Evolutionary conservation across 1,140 invertebrate genomes (phyloP).

Genomic region (Epicauta chinensis): DNA sequence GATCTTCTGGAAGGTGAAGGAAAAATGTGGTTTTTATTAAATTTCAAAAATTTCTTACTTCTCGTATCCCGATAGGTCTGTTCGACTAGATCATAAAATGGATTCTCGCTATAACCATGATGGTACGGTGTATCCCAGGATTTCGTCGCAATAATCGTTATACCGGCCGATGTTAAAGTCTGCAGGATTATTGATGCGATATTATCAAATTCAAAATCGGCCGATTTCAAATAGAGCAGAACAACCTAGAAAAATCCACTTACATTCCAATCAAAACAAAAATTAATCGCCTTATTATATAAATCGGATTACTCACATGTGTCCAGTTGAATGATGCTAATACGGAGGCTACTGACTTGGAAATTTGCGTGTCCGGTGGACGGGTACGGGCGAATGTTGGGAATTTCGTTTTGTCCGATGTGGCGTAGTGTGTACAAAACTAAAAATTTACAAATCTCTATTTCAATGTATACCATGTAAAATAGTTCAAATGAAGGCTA

Average conservation of each 20-base stretch:
- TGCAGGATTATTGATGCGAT: constrained; percentile 65
- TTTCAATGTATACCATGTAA: too few species aligned
- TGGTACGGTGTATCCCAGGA: constrained; percentile 73
- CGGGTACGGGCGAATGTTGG: constrained; percentile 88
- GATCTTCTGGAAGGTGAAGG: too few species aligned
- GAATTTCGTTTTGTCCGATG: constrained; percentile 80
- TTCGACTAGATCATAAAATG: constrained; percentile 69
- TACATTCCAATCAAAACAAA: too few species aligned
- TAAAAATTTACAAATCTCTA: constrained; percentile 40
- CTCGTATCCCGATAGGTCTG: constrained; percentile 71
- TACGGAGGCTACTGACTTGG: constrained; percentile 78
- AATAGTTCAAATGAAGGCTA: too few species aligned
- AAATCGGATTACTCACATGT: constrained; percentile 52
- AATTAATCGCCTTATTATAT: neutral
- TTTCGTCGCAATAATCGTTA: constrained; percentile 57
- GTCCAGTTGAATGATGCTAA: constrained; percentile 75
- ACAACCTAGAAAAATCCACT: constrained; percentile 64
- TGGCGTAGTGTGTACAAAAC: constrained; percentile 81
- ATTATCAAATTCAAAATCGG: constrained; percentile 61
- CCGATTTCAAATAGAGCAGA: constrained; percentile 65
- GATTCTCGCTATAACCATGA: constrained; percentile 71
- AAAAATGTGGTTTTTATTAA: too few species aligned
- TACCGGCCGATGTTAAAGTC: constrained; percentile 59
- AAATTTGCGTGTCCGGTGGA: constrained; percentile 89
- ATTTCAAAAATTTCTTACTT: constrained; percentile 53